These are phyloP conservation scores for Hylaeus anthracinus DNA, from an alignment of 1,140 invertebrate species.

Conservation along the genomic window DNA sequence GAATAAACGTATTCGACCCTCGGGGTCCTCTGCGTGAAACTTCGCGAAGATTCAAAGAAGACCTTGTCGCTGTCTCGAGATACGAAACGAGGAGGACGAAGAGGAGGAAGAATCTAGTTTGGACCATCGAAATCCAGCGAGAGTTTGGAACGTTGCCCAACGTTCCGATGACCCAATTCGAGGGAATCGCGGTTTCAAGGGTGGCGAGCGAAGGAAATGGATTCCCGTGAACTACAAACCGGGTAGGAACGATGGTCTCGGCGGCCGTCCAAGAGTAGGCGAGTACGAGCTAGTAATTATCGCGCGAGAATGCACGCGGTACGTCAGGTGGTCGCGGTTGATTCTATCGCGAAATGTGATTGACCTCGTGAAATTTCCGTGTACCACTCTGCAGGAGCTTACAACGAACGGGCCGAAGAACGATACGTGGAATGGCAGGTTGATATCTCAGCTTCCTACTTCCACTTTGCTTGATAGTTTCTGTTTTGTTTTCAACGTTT, in stretches of 20 bases:
- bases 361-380: background rate
- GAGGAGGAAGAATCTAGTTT: background rate
- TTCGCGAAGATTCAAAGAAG: too few relatives aligned
- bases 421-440: too few relatives aligned
- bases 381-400: too few relatives aligned
- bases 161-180: constrained; percentile 43
- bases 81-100: too few relatives aligned
- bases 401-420: too few relatives aligned
- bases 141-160: constrained; percentile 27
- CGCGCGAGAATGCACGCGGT: constrained; percentile 19
- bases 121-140: constrained; percentile 12
- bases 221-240: constrained; percentile 35
- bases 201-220: background rate
- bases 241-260: constrained; percentile 6
- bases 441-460: too few relatives aligned
- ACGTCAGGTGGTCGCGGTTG: constrained; percentile 42
- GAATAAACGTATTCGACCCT: too few relatives aligned
- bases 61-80: too few relatives aligned
- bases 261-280: constrained; percentile 37
- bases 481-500: too few relatives aligned
- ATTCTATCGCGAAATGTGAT: constrained; percentile 44
- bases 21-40: too few relatives aligned
- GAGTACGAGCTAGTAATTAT: constrained; percentile 18
- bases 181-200: constrained; percentile 9
- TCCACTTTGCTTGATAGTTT: too few relatives aligned